Conservation (phyloP, 2,113 vertebrate species). For the Petroica traversi region DNA sequence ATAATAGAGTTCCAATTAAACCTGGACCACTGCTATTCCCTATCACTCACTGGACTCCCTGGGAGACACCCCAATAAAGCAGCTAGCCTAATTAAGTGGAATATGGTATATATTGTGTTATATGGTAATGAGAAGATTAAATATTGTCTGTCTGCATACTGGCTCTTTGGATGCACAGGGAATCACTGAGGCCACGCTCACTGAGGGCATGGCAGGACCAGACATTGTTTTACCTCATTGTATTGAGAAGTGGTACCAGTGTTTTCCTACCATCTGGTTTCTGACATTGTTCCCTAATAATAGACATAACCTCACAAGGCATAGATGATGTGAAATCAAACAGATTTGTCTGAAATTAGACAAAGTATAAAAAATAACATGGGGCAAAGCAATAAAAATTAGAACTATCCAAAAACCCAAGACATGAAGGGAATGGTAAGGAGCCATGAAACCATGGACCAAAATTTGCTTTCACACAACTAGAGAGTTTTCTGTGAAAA, state of each 20-base stretch:
- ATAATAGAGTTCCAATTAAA: not conserved
- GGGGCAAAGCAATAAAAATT: not conserved
- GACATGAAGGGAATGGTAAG: accelerated
- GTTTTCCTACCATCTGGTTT: not conserved
- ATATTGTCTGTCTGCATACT: not conserved
- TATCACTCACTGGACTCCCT: not conserved
- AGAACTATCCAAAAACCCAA: not conserved
- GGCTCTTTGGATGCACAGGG: not conserved
- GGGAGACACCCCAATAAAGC: not conserved
- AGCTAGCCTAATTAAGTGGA: not conserved
- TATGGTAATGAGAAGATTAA: not conserved
- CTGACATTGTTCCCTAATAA: not conserved
- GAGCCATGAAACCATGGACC: not conserved
- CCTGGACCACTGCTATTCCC: not conserved
- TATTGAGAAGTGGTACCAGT: not conserved
- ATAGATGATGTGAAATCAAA: not conserved
- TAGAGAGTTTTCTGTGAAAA: not conserved
- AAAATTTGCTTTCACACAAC: not conserved
- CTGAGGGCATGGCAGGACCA: not conserved
- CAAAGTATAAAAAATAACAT: not conserved
- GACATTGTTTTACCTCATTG: not conserved
- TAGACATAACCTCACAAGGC: not conserved
- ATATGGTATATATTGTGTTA: not conserved
- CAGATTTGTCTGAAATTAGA: not conserved
- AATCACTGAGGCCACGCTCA: not conserved